Base-by-base conservation (phyloP, 2,888 invertebrate genomes). In the Orthosia gracilis region DNA sequence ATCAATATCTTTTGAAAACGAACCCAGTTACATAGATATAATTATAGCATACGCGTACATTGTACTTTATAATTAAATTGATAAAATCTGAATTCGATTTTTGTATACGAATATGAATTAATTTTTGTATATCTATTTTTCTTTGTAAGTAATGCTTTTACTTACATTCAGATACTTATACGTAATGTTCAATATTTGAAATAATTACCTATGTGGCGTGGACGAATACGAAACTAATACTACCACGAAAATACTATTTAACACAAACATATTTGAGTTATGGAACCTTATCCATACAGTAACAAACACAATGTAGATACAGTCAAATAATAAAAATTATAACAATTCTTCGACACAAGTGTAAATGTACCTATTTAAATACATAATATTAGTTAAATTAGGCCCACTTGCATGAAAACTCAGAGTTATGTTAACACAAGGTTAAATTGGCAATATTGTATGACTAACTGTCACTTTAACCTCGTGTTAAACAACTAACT, bases 1-100 rank as follows among this genome's bases (percentile, higher is more conserved):
- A 82, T 84, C 84, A 73, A 84, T 83, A 88, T 83, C 80, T 87
- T 83, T 83, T 85, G 61, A 87, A 84, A 87, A 87, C 77, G 78
- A 81, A 86, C 85, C 87, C 62, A 88, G 85, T 85, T 85, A 88
- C 87, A 88, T 83, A 84, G 17, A 67, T 50, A 69, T 78, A 80
- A 58, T 49, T 63, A 78, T 73, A 75, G 68, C 61, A 83, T 79
- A 80, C 63, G 75, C 54, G 85, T 88, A 83, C 83, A 88, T 87
- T 85, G 85, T 87, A 85, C 79, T 85, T 85, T 70, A 77, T 75
- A 73, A 73, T 76, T 67, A 67, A 76, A 71, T 73, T 52, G 61
- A 70, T 72, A 75, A 72, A 72, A 73, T 64, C 50, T 21, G 66
- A 80, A 68, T 71, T 69, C 7, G 26, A 67, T 70, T 76, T 75